phyloP scores from a whole-genome alignment of 2,113 vertebrate species.

The Pteronura brasiliensis region DNA sequence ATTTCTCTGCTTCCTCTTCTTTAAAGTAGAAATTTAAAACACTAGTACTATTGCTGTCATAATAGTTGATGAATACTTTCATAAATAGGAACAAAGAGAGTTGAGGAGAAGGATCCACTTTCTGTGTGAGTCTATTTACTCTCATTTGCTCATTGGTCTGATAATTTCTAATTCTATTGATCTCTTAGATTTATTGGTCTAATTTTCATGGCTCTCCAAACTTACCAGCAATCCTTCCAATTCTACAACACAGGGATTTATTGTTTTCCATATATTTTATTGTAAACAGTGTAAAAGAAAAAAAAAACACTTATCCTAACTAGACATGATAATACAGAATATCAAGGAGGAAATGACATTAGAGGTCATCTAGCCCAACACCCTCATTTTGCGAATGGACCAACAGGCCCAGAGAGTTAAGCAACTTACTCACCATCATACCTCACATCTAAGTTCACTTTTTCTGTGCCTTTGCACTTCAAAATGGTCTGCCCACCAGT shows the following conservation, averaged over 20 bases:
- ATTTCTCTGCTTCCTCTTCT: not conserved
- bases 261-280: slow-evolving; percentile 1
- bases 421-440: not conserved
- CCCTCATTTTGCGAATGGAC: not conserved
- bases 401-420: not conserved
- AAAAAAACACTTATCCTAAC: not conserved
- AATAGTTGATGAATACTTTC: not conserved
- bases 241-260: not conserved
- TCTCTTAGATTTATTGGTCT: not conserved
- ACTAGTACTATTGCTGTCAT: not conserved
- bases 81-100: not conserved
- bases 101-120: not conserved
- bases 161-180: not conserved
- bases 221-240: not conserved
- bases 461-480: not conserved
- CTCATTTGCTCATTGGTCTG: not conserved
- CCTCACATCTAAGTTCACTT: not conserved
- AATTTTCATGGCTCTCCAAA: not conserved
- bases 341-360: not conserved
- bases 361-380: not conserved
- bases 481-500: not conserved
- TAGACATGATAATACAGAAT: not conserved
- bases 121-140: not conserved
- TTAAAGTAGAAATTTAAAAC: not conserved
- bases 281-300: not conserved